phyloP scores from a whole-genome alignment of 2,888 invertebrate genomes.

The Pyrgus malvae region DNA sequence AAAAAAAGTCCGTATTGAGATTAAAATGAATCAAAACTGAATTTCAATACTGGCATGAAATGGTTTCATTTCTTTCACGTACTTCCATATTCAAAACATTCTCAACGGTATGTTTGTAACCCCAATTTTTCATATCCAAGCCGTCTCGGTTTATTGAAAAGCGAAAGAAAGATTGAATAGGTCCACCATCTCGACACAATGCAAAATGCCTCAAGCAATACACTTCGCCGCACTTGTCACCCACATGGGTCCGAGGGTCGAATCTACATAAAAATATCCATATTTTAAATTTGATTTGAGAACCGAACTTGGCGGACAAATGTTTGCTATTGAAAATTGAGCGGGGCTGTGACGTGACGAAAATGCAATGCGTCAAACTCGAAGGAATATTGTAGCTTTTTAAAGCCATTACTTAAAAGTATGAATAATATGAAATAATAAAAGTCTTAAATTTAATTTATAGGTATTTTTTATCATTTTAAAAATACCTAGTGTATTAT shows the following conservation, averaged over 20 bases:
- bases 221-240: conserved; percentile 63
- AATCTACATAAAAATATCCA: conserved; percentile 75
- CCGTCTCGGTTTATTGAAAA: conserved; percentile 21
- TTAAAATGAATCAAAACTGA: too few relatives aligned
- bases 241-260: conserved; percentile 63
- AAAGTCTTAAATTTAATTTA: neutral
- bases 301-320: conserved; percentile 65
- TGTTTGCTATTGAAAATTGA: conserved; percentile 80
- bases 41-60: too few relatives aligned
- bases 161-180: conserved; percentile 51
- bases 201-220: conserved; percentile 47
- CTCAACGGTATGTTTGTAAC: neutral
- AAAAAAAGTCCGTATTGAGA: too few relatives aligned
- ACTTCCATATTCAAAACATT: neutral
- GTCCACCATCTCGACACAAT: conserved; percentile 50
- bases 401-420: neutral
- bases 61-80: too few relatives aligned
- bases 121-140: conserved; percentile 19
- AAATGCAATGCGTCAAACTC: conserved; percentile 58
- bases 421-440: too few relatives aligned
- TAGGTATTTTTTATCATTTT: too few relatives aligned
- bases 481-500: too few relatives aligned
- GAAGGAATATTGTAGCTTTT: neutral
- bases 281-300: conserved; percentile 80
- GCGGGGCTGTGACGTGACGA: conserved; percentile 71